Base-by-base conservation (phyloP, 2,888 invertebrate genomes). In the Eupithecia tripunctaria region DNA sequence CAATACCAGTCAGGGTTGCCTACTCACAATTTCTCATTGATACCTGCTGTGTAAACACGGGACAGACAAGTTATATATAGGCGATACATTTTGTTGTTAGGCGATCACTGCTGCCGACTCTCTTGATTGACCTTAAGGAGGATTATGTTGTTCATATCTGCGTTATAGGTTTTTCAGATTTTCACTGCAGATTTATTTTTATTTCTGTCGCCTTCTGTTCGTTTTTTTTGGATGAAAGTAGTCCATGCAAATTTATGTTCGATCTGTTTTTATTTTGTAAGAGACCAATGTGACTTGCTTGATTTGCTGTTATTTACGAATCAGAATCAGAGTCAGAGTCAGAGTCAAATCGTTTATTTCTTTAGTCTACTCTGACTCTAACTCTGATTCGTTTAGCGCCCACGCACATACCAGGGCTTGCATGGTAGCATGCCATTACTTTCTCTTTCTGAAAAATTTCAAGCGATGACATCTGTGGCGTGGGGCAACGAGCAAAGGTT, bases 1-100 rank as follows among this genome's bases (percentile, higher is more conserved):
- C 27, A 25, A 1, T 56, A 32, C 62, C 3, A 29, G 36, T 63
- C 63, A 29, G 32, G 4, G 29, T 63, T 60, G 18, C 38, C 62
- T 25, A 38, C 36, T 4, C 25, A 64, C 21, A 64, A 64, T 36
- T 38, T 36, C 12, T 41, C 63, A 59, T 59, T 25, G 29, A 36
- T 38, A 25, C 29, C 68, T 68, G 68, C 68, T 68, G 68, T 60
- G n/a, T n/a, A 68, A 60, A 68, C 43, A n/a, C 7, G 18, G 7
- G 4, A 41, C 29, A 25, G 41, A 60, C 60, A 15, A 59, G n/a
- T 60, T 68, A 43, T 67, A 15, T 62, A 6, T 32, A 68, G 60
- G 29, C 41, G 8, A 68, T 41, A 68, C 60, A 14, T n/a, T 67
- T 56, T 12, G 67, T 59, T 25, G 67, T 27, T 38, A 67, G 14